phyloP scores from a whole-genome alignment of 1,140 invertebrate species.

The Drosophila sp. region DNA sequence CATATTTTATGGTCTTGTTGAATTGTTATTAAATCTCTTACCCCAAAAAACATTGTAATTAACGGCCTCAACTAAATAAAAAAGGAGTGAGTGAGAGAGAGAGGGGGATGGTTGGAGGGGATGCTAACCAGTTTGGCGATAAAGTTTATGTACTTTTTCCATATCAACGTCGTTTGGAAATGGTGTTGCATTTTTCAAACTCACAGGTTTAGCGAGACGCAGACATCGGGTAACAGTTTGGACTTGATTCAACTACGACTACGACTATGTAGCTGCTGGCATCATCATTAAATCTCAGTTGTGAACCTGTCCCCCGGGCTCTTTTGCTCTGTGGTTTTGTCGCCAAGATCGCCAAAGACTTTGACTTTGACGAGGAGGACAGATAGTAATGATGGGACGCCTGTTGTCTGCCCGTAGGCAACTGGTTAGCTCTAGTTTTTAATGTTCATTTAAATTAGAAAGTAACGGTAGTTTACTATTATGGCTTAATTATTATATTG shows the following conservation, averaged over 20 bases:
- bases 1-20: constrained; percentile 45
- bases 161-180: constrained; percentile 14
- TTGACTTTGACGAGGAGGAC: constrained; percentile 45
- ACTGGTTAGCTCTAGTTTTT: constrained; percentile 63
- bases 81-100: no score
- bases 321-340: constrained; percentile 28
- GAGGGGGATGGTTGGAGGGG: no score
- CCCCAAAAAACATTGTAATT: constrained; percentile 52
- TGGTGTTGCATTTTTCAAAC: constrained; percentile 56
- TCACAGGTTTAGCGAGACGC: constrained; percentile 36
- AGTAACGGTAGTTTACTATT: constrained; percentile 74
- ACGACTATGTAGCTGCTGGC: constrained; percentile 5
- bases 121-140: constrained; percentile 25
- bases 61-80: constrained; percentile 13
- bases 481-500: constrained; percentile 70
- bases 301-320: constrained; percentile 30
- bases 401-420: constrained; percentile 26
- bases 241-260: constrained; percentile 5
- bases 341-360: constrained; percentile 38
- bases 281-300: constrained; percentile 40
- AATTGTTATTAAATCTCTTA: constrained; percentile 25
- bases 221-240: constrained; percentile 14
- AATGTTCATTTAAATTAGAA: constrained; percentile 79
- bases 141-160: constrained; percentile 11
- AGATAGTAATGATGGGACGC: background rate